These are phyloP conservation scores for Eupithecia tripunctaria DNA, from an alignment of 2,888 invertebrate species.

Conservation along the genomic window DNA sequence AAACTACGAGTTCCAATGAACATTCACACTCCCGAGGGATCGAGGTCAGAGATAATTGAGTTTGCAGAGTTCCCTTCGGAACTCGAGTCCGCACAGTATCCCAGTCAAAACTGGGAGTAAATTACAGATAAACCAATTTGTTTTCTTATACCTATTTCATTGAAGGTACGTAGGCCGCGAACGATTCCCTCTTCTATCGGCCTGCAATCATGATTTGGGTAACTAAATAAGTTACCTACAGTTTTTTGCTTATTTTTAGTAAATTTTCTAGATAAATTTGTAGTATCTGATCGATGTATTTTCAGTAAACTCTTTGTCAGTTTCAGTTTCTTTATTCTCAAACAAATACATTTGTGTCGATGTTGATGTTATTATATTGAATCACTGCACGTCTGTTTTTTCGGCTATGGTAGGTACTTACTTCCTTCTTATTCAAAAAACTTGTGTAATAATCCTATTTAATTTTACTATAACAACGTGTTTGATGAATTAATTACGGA, in stretches of 20 bases:
- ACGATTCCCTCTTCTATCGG: not conserved
- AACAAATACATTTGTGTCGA: too few relatives aligned
- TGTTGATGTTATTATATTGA: too few relatives aligned
- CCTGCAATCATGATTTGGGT: not conserved
- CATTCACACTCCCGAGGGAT: constrained; percentile 49
- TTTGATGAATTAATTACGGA: too few relatives aligned
- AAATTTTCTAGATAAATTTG: not conserved
- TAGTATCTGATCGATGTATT: not conserved
- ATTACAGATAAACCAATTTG: constrained; percentile 29
- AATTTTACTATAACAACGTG: too few relatives aligned
- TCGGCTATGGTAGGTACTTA: too few relatives aligned
- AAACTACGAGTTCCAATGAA: not conserved
- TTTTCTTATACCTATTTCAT: constrained; percentile 1
- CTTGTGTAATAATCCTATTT: too few relatives aligned
- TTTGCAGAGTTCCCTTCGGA: constrained; percentile 48
- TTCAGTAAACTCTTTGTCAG: too few relatives aligned
- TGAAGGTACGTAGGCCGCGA: not conserved
- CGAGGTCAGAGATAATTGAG: constrained; percentile 70
- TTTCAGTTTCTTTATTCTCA: too few relatives aligned
- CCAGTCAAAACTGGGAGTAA: constrained; percentile 35
- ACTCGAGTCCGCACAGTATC: constrained; percentile 32
- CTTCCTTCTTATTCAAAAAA: too few relatives aligned
- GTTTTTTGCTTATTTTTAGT: not conserved
- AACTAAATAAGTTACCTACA: not conserved
- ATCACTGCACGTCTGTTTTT: too few relatives aligned